phyloP scores from a whole-genome alignment of 2,888 invertebrate species.

The Platerodrilus igneus region DNA sequence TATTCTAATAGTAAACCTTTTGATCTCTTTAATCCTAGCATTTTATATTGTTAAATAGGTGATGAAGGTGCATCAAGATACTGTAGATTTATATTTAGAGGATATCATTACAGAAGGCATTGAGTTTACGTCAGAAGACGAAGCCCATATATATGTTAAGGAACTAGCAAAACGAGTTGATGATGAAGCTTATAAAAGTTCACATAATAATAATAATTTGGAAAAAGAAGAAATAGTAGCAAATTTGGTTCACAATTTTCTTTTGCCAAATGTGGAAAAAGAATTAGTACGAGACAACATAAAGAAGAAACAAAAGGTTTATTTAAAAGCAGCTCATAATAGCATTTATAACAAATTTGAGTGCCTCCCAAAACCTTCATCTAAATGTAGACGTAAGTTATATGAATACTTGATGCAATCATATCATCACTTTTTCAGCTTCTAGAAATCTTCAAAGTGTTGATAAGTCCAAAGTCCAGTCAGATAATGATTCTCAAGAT shows the following conservation, averaged over 20 bases:
- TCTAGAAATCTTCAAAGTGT: too few relatives aligned
- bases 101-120: constrained; percentile 59
- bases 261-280: constrained; percentile 54
- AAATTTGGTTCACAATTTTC: constrained; percentile 56
- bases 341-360: constrained; percentile 35
- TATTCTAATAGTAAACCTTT: too few relatives aligned
- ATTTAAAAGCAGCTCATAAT: constrained; percentile 46
- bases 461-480: too few relatives aligned
- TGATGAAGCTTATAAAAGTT: constrained; percentile 37
- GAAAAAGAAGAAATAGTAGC: constrained; percentile 56
- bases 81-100: constrained; percentile 60
- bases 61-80: constrained; percentile 57
- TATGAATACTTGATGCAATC: too few relatives aligned
- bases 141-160: constrained; percentile 53
- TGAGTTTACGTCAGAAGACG: constrained; percentile 53
- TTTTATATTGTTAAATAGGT: too few relatives aligned
- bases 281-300: constrained; percentile 44
- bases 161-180: constrained; percentile 56
- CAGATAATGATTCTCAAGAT: too few relatives aligned
- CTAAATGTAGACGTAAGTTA: constrained; percentile 4
- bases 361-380: constrained; percentile 11
- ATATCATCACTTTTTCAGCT: too few relatives aligned
- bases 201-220: too few relatives aligned
- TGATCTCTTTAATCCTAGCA: too few relatives aligned
- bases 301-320: constrained; percentile 41